These are phyloP conservation scores for Columba guinea DNA, from an alignment of 2,797 vertebrate species.

Conservation along the genomic window DNA sequence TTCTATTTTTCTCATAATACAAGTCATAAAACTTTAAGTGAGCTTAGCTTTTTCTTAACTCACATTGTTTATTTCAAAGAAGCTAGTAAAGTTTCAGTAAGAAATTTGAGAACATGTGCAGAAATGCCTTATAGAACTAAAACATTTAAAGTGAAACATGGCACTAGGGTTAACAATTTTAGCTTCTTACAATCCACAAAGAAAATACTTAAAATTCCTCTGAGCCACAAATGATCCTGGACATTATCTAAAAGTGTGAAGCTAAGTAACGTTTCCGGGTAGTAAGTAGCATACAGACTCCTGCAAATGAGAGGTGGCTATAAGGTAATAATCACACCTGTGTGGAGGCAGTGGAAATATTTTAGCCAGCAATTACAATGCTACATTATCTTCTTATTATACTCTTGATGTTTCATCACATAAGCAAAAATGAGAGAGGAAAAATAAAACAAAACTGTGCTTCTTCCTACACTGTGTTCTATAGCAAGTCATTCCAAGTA, in stretches of 20 bases:
- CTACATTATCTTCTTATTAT: not conserved
- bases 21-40: not conserved
- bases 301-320: not conserved
- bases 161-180: not conserved
- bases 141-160: not conserved
- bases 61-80: not conserved
- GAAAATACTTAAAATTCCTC: too few species aligned
- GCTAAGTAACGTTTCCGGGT: not conserved
- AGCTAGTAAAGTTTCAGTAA: not conserved
- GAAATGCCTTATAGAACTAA: not conserved
- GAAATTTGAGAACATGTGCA: not conserved
- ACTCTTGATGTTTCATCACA: not conserved
- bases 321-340: not conserved
- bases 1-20: not conserved
- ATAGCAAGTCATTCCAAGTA: not conserved
- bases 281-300: not conserved
- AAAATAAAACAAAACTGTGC: not conserved
- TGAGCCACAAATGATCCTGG: not conserved
- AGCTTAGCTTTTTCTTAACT: not conserved
- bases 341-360: not conserved
- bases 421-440: not conserved
- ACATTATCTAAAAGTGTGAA: not conserved
- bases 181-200: not conserved
- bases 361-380: not conserved
- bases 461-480: not conserved